Percentiles rank a stretch among this genome's conserved stretches.
Evolutionary conservation across 2,888 invertebrate species (phyloP).

Genomic region (Amaurobius ferox): DNA sequence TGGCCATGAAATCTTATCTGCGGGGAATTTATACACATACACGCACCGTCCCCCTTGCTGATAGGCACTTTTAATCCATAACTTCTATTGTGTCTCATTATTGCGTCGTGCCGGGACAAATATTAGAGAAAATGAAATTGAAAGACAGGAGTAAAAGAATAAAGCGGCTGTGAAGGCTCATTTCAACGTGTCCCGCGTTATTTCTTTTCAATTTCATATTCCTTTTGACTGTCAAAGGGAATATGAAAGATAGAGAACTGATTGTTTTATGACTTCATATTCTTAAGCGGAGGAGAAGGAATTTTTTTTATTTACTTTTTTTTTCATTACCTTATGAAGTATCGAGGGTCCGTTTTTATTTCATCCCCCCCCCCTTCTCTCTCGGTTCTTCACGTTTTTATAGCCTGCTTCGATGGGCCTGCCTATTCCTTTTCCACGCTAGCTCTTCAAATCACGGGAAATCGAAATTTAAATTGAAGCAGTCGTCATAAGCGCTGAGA

Average conservation of each 20-base stretch:
- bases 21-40: constrained; percentile 37
- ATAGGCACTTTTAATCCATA: constrained; percentile 66
- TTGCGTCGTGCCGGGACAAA: constrained; percentile 42
- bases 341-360: constrained; percentile 37
- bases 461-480: constrained; percentile 71
- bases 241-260: constrained; percentile 65
- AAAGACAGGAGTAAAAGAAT: constrained; percentile 3
- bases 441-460: constrained; percentile 33
- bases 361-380: not conserved
- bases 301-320: constrained; percentile 26
- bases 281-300: constrained; percentile 16
- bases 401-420: constrained; percentile 25
- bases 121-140: constrained; percentile 54
- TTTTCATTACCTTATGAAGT: constrained; percentile 12
- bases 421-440: constrained; percentile 15
- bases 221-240: constrained; percentile 40
- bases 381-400: constrained; percentile 18
- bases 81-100: constrained; percentile 62
- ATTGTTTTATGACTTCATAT: constrained; percentile 69
- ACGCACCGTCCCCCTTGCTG: constrained; percentile 24
- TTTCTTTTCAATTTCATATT: constrained; percentile 26
- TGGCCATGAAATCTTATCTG: constrained; percentile 36
- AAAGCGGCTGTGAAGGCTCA: constrained; percentile 9
- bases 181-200: constrained; percentile 35
- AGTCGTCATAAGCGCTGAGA: constrained; percentile 62